Conservation (phyloP, 2,888 invertebrate species). For the Patella depressa region DNA sequence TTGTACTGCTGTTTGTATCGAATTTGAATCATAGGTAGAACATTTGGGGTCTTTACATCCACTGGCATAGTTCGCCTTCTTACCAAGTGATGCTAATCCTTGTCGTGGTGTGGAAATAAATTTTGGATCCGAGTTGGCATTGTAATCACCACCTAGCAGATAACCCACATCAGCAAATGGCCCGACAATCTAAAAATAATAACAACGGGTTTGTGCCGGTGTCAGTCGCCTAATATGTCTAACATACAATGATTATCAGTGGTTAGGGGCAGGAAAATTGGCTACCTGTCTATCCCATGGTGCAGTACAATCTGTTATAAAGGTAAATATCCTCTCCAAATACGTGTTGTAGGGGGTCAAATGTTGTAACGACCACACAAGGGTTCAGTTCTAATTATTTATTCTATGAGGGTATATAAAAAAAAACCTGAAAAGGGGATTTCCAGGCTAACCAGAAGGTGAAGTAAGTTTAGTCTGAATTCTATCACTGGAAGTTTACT, state of each 20-base stretch:
- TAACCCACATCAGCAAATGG: conserved; percentile 62
- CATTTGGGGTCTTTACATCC: conserved; percentile 60
- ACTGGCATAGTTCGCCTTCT: conserved; percentile 34
- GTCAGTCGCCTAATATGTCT: no score
- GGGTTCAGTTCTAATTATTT: no score
- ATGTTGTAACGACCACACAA: no score
- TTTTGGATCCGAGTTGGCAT: conserved; percentile 46
- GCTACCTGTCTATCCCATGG: not conserved
- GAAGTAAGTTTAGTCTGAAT: no score
- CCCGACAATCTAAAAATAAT: conserved; percentile 61
- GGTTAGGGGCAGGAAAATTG: not conserved
- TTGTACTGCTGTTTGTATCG: conserved; percentile 45
- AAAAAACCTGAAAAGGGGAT: no score
- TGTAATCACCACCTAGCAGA: conserved; percentile 63
- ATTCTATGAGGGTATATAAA: no score
- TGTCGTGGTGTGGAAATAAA: conserved; percentile 55
- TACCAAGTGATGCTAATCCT: conserved; percentile 49
- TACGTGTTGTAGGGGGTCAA: no score
- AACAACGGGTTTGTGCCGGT: not conserved
- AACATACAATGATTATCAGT: not conserved
- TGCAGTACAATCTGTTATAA: not conserved
- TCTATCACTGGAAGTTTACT: no score
- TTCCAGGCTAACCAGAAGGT: no score
- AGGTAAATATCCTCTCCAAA: not conserved
- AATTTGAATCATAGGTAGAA: conserved; percentile 42